A percentile compares a stretch with the other conserved stretches of the same genome.
phyloP scores from a whole-genome alignment of 2,797 vertebrate species.

The Echiichthys vipera region DNA sequence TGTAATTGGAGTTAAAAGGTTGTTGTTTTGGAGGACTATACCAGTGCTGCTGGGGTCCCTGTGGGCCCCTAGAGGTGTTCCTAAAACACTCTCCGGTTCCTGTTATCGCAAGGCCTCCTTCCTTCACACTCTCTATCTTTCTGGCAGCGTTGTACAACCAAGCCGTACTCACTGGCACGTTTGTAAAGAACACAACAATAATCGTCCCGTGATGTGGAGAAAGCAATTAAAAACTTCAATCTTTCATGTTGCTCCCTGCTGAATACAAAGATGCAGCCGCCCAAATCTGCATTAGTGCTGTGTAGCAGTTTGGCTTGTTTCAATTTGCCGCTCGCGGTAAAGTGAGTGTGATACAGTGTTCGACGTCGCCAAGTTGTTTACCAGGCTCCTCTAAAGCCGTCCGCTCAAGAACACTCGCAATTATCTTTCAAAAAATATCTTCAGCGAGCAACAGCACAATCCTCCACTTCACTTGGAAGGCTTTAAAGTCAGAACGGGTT shows the following conservation, averaged over 20 bases:
- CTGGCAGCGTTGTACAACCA: conserved; percentile 52
- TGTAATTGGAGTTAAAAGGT: conserved; percentile 84
- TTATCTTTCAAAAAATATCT: conserved; percentile 78
- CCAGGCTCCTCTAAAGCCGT: conserved; percentile 71
- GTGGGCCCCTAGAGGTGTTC: conserved; percentile 66
- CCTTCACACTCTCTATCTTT: conserved; percentile 17
- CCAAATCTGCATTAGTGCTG: conserved; percentile 74
- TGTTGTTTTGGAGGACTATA: conserved; percentile 74
- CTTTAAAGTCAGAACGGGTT: conserved; percentile 69
- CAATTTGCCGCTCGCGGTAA: conserved; percentile 77
- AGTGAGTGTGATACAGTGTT: conserved; percentile 73
- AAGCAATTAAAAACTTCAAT: conserved; percentile 87
- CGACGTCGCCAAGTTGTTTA: conserved; percentile 78
- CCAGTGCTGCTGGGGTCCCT: conserved; percentile 56
- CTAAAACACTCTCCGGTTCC: conserved; percentile 66
- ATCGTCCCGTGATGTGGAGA: conserved; percentile 81
- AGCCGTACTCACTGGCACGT: conserved; percentile 66
- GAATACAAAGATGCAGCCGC: conserved; percentile 80
- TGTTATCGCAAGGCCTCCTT: conserved; percentile 51
- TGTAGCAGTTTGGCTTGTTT: conserved; percentile 75
- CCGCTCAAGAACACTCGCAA: conserved; percentile 78
- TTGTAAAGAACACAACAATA: conserved; percentile 78
- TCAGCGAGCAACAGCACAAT: conserved; percentile 57
- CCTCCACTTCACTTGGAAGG: conserved; percentile 71
- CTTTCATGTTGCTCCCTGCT: conserved; percentile 83